Evolutionary conservation across 2,888 invertebrate species (phyloP), one percentile per base, ranked within the genome.

Genomic region (Chaitophorus viminalis): DNA sequence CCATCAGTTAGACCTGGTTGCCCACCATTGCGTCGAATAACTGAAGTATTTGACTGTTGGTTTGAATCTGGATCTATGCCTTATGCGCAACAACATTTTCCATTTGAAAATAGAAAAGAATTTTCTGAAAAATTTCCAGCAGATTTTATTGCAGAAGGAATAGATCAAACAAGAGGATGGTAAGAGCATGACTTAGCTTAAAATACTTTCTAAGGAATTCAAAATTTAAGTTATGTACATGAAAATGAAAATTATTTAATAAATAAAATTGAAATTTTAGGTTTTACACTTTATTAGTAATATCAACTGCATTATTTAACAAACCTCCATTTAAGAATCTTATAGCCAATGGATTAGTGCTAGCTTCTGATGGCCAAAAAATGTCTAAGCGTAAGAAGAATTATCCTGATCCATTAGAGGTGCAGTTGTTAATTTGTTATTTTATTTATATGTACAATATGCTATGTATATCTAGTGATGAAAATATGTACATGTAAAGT

Each of bases 31-130:
- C 94, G 93, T 89, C 94, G 99, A 86, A 95, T 99, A 8, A 91
- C 95, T 0, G 98, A 99, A 92, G 99, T 99, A 0, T 99, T 99
- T 92, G 99, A 99, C 92, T 99, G 99, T 91, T 99, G 99, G 99
- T 99, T 99, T 92, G 99, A 99, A 92, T 98, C 98, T 0, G 99
- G 99, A 8, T 97, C 98, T 33, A 99, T 99, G 99, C 99, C 99
- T 0, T 99, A 98, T 91, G 99, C 98, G 0, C 98, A 98, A 91
- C 94, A 94, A 90, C 98, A 99, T 92, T 99, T 97, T 91, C 99
- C 99, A 0, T 99, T 99, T 92, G 97, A 99, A 91, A 95, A 96
- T 90, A 93, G 93, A 90, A 96, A 96, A 91, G 95, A 96, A 88
- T 99, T 99, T 91, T 95, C 96, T 89, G 95, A 95, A 70, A 94